Percentiles rank a stretch among this genome's conserved stretches.
phyloP scores from a whole-genome alignment of 2,113 vertebrate species.

The Alectura lathami region DNA sequence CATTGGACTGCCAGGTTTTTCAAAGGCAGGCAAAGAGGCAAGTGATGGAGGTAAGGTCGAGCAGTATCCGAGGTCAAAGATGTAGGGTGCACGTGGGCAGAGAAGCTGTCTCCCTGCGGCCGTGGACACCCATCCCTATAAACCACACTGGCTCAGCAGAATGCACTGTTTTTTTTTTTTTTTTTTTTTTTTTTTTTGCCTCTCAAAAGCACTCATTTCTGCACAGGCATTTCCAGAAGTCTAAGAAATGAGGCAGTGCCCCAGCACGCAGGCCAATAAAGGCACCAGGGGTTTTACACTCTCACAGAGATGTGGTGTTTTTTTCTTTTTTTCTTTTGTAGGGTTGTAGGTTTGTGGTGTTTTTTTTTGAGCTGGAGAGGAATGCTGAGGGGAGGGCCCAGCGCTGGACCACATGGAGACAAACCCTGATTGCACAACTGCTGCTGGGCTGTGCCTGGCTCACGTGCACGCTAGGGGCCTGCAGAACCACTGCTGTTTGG shows the following conservation, averaged over 20 bases:
- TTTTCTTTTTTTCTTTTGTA: not conserved
- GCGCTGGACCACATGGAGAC: rapidly evolving
- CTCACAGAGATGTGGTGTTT: not conserved
- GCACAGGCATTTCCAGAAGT: not conserved
- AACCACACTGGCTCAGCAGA: not conserved
- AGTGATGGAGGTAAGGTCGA: too few species aligned
- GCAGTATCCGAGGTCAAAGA: too few species aligned
- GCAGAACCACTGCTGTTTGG: too few species aligned
- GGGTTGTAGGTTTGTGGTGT: rapidly evolving
- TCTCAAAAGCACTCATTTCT: not conserved
- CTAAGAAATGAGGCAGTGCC: rapidly evolving
- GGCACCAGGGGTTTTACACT: not conserved
- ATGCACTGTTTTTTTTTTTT: not conserved
- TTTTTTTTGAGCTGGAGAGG: not conserved
- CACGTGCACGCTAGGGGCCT: rapidly evolving
- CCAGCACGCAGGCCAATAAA: not conserved
- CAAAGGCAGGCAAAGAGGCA: not conserved
- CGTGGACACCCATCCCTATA: not conserved
- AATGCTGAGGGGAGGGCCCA: not conserved
- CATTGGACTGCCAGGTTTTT: not conserved
- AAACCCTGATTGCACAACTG: not conserved
- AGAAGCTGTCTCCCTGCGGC: not conserved
- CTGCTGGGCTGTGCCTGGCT: not conserved
- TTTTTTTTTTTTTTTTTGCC: not conserved
- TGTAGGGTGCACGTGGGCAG: rapidly evolving